Percentiles rank a stretch among this genome's conserved stretches.
Evolutionary conservation across 53 echinoderm and acorn worm species (phyloP).

Genomic region (Patiria pectinifera): DNA sequence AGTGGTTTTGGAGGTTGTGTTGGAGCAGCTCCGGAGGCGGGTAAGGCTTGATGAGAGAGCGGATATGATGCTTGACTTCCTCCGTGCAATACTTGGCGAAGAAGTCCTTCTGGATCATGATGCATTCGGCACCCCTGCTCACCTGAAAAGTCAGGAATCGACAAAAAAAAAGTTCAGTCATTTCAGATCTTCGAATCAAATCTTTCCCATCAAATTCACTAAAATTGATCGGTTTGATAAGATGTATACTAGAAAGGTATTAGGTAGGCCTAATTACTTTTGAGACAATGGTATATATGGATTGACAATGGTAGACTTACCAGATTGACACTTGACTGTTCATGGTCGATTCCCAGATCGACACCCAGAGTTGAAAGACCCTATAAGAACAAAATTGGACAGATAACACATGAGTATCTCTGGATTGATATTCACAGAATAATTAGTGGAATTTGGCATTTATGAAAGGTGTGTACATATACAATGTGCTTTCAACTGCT

Average conservation of each 20-base stretch:
- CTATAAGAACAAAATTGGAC: constrained; percentile 50
- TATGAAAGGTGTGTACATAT: no score
- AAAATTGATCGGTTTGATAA: background rate
- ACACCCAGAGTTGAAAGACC: constrained; percentile 82
- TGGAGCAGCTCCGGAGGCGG: constrained; percentile 81
- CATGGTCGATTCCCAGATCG: constrained; percentile 79
- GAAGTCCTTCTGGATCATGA: constrained; percentile 93
- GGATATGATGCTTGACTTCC: constrained; percentile 78
- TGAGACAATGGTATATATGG: background rate
- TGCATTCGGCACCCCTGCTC: constrained; percentile 89
- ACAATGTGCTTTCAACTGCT: no score
- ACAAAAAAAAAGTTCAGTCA: no score
- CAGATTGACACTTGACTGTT: constrained; percentile 88
- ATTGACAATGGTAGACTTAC: constrained; percentile 62
- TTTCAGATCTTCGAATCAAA: no score
- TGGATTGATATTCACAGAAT: background rate
- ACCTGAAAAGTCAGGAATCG: constrained; percentile 51
- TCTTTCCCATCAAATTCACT: background rate
- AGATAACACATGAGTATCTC: background rate
- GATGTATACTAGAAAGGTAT: no score
- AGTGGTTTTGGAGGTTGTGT: constrained; percentile 82
- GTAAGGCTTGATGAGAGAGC: constrained; percentile 77
- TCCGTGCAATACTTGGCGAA: constrained; percentile 83
- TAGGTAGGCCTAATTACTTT: background rate
- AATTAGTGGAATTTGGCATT: no score